Percentiles rank a stretch among this genome's conserved stretches.
These are phyloP conservation scores for Caiman crocodilus DNA, from an alignment of 2,797 vertebrate genomes.

Conservation along the genomic window DNA sequence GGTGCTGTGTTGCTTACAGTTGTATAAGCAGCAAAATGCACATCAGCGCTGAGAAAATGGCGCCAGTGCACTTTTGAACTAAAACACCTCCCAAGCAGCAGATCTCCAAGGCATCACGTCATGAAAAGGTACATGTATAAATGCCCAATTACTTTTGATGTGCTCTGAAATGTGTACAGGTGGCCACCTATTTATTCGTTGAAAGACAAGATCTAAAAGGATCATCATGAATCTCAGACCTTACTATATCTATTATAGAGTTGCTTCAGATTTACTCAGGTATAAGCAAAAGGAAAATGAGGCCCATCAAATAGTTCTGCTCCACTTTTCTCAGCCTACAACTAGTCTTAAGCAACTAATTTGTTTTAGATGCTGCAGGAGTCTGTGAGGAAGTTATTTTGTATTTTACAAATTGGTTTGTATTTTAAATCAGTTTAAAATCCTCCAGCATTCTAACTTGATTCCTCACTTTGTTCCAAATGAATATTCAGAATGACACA, in stretches of 20 bases:
- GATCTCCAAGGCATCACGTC: no score
- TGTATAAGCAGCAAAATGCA: no score
- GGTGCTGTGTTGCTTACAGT: no score
- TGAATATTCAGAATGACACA: not conserved
- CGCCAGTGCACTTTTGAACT: no score
- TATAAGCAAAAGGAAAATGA: not conserved
- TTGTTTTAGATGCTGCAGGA: not conserved
- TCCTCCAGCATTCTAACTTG: not conserved
- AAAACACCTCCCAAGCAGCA: no score
- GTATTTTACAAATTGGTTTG: no score
- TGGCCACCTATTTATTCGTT: fast-evolving
- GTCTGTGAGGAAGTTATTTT: not conserved
- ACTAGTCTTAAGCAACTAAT: not conserved
- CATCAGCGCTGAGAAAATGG: no score
- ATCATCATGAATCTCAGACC: fast-evolving
- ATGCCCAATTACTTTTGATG: not conserved
- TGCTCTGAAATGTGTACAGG: not conserved
- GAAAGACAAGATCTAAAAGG: not conserved
- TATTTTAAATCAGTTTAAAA: no score
- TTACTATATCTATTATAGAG: fast-evolving
- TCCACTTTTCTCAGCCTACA: not conserved
- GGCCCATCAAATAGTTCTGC: not conserved
- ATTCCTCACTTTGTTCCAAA: not conserved
- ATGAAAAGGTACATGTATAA: no score
- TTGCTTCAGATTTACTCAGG: not conserved